A percentile compares a stretch with the other conserved stretches of the same genome.
Evolutionary conservation across 2,113 vertebrate genomes (phyloP).

Genomic region (Oostethus manadensis): DNA sequence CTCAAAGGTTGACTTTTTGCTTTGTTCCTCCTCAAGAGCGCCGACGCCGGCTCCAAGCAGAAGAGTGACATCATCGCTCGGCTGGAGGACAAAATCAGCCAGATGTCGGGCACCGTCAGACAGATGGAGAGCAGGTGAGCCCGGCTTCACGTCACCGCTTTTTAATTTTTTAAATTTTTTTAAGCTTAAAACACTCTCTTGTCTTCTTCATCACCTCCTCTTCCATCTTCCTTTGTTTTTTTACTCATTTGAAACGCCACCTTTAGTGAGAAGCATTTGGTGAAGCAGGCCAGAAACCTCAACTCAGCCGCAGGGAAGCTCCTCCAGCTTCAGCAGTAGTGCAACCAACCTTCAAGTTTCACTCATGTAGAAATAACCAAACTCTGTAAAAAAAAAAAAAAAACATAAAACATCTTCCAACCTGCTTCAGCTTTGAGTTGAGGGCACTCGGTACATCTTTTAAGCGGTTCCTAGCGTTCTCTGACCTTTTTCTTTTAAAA

Average conservation of each 20-base stretch:
- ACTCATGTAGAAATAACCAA: slow-evolving; percentile 53
- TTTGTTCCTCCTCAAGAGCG: slow-evolving; percentile 68
- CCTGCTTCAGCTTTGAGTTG: slow-evolving; percentile 54
- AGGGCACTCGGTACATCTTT: slow-evolving; percentile 42
- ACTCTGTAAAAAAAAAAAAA: slow-evolving; percentile 36
- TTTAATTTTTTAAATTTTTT: background rate
- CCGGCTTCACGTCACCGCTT: background rate
- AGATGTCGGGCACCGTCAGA: slow-evolving; percentile 93
- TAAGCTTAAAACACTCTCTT: slow-evolving; percentile 7
- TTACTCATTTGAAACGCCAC: slow-evolving; percentile 17
- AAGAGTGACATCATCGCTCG: slow-evolving; percentile 88
- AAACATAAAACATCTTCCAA: slow-evolving; percentile 22
- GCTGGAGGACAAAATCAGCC: slow-evolving; percentile 93
- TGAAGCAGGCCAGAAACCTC: slow-evolving; percentile 96
- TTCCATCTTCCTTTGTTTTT: slow-evolving; percentile 21
- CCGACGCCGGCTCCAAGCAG: slow-evolving; percentile 86
- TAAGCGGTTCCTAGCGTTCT: slow-evolving; percentile 36
- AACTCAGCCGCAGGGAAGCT: slow-evolving; percentile 88
- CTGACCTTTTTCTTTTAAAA: background rate
- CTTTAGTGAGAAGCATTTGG: slow-evolving; percentile 91
- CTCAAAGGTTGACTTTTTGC: background rate
- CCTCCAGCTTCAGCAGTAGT: slow-evolving; percentile 84
- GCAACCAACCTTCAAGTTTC: background rate
- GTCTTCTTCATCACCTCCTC: slow-evolving; percentile 28
- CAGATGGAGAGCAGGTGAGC: slow-evolving; percentile 92